Conservation (phyloP, 2,888 invertebrate genomes). For the Drosophila koepferae region DNA sequence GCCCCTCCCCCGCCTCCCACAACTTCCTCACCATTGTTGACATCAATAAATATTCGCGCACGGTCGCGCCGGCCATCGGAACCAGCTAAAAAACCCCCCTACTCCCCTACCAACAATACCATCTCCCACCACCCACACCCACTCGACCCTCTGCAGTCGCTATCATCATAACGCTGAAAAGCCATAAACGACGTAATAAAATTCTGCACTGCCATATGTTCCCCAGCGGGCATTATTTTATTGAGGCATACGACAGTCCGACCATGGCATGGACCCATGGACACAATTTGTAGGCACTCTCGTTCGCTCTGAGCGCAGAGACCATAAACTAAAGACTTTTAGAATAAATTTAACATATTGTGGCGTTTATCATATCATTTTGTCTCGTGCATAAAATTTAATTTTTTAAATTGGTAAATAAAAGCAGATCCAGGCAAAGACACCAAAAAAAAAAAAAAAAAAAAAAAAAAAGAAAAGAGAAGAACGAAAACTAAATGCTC, state of each 20-base stretch:
- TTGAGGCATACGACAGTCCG: slow-evolving; percentile 51
- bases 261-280: slow-evolving; percentile 24
- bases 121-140: not conserved
- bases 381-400: slow-evolving; percentile 58
- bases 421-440: slow-evolving; percentile 20
- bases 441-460: too few relatives aligned
- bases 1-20: slow-evolving; percentile 10
- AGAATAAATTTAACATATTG: slow-evolving; percentile 76
- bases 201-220: slow-evolving; percentile 81
- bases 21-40: slow-evolving; percentile 55
- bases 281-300: slow-evolving; percentile 71
- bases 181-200: slow-evolving; percentile 81
- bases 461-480: too few relatives aligned
- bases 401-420: slow-evolving; percentile 71
- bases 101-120: not conserved
- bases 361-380: slow-evolving; percentile 72
- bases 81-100: not conserved
- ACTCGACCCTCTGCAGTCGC: slow-evolving; percentile 7
- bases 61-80: slow-evolving; percentile 47
- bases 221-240: slow-evolving; percentile 81
- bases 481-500: slow-evolving; percentile 18
- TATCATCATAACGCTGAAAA: slow-evolving; percentile 75
- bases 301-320: slow-evolving; percentile 1
- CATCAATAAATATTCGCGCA: slow-evolving; percentile 81
- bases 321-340: slow-evolving; percentile 80